A percentile compares a stretch with the other conserved stretches of the same genome.
phyloP scores from a whole-genome alignment of 2,113 vertebrate genomes.

The Trogon surrucura region DNA sequence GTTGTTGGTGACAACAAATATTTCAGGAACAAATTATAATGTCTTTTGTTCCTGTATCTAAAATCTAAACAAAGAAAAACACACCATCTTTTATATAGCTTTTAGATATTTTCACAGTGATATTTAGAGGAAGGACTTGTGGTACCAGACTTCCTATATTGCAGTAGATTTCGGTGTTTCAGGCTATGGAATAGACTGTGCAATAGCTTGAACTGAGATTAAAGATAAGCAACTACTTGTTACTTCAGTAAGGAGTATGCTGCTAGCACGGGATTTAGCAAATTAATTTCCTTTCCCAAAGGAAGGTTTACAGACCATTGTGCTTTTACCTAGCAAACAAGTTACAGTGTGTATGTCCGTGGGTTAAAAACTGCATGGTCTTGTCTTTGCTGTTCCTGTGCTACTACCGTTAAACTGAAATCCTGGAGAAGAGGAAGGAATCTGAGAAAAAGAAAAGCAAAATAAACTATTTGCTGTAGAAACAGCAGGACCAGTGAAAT shows the following conservation, averaged over 20 bases:
- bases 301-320: not conserved
- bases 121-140: not conserved
- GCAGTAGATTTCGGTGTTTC: not conserved
- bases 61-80: not conserved
- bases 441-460: not conserved
- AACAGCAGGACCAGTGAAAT: not conserved
- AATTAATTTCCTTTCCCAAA: not conserved
- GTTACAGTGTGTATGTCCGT: not conserved
- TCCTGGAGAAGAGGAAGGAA: not conserved
- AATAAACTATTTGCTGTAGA: not conserved
- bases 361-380: not conserved
- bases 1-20: not conserved
- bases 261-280: not conserved
- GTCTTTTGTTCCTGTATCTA: not conserved
- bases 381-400: not conserved
- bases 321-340: not conserved
- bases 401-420: not conserved
- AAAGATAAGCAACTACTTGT: not conserved
- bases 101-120: not conserved
- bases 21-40: not conserved
- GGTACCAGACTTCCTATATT: conserved; percentile 27
- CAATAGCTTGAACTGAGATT: not conserved
- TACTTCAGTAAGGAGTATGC: not conserved
- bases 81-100: not conserved
- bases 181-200: not conserved